Percentiles rank a stretch among this genome's conserved stretches.
Conservation (phyloP, 30 jellyfish, hydroid and myxozoan genomes). For the Mastigias papua region DNA sequence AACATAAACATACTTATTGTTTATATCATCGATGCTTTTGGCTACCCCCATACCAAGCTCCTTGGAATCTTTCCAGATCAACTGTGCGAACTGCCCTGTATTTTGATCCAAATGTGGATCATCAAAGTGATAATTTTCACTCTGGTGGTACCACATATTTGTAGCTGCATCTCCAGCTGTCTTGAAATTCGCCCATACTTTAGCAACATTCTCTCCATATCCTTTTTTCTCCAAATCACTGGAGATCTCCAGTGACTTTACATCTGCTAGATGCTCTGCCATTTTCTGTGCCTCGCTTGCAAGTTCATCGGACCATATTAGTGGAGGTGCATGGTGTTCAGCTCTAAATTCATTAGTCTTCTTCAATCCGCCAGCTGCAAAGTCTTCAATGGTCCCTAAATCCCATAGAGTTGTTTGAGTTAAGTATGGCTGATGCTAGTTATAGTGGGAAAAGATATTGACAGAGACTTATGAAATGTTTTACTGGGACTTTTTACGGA, state of each 20-base stretch:
- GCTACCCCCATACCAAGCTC: conserved; percentile 99
- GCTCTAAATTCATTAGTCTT: conserved; percentile 89
- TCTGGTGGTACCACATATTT: conserved; percentile 95
- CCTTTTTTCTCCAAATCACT: conserved; percentile 94
- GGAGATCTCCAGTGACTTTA: conserved; percentile 88
- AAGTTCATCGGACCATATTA: conserved; percentile 95
- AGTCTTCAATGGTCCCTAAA: conserved; percentile 98
- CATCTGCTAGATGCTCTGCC: conserved; percentile 97
- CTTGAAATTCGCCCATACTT: conserved; percentile 98
- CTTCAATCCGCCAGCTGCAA: conserved; percentile 97
- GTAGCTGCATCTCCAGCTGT: conserved; percentile 98
- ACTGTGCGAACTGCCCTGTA: conserved; percentile 99
- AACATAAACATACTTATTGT: conserved; percentile 92
- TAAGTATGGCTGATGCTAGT: no score
- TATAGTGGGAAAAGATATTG: no score
- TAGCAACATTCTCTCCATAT: conserved; percentile 98
- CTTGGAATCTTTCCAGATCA: conserved; percentile 94
- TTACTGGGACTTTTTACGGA: no score
- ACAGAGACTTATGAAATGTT: no score
- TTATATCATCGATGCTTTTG: conserved; percentile 97
- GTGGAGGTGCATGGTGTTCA: conserved; percentile 88
- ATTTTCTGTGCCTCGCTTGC: conserved; percentile 97
- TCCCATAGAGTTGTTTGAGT: no score
- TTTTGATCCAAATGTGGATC: conserved; percentile 98
- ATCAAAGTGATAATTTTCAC: conserved; percentile 84